Percentiles rank a stretch among this genome's conserved stretches.
These are phyloP conservation scores for Carabus problematicus DNA, from an alignment of 2,888 invertebrate species.

Conservation along the genomic window DNA sequence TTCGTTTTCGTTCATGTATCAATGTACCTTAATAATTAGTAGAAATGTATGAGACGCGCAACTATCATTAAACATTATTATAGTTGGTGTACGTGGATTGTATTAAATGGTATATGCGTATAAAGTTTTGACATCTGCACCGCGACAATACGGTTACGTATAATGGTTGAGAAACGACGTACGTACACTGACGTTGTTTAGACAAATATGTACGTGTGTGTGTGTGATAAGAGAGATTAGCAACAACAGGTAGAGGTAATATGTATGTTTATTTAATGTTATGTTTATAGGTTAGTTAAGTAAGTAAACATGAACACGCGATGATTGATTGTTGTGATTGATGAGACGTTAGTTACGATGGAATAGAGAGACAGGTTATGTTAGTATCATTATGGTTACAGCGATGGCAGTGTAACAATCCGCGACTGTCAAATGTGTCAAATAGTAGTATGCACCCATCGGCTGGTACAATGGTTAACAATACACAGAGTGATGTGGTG, in stretches of 20 bases:
- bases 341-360: constrained; percentile 5
- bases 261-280: constrained; percentile 24
- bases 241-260: constrained; percentile 34
- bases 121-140: constrained; percentile 17
- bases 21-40: not conserved
- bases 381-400: constrained; percentile 10
- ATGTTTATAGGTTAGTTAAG: constrained; percentile 16
- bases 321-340: constrained; percentile 7
- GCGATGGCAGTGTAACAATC: constrained; percentile 37
- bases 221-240: constrained; percentile 26
- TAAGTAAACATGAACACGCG: constrained; percentile 25
- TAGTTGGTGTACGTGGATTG: too few relatives aligned
- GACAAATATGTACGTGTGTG: constrained; percentile 15
- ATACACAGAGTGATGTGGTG: too few relatives aligned
- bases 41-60: too few relatives aligned
- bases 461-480: too few relatives aligned
- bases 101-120: too few relatives aligned
- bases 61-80: too few relatives aligned
- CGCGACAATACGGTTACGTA: constrained; percentile 1
- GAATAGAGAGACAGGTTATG: constrained; percentile 32
- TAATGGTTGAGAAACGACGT: too few relatives aligned
- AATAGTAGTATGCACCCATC: too few relatives aligned
- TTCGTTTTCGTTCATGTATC: constrained; percentile 2
- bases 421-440: constrained; percentile 4
- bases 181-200: not conserved